Evolutionary conservation across 2,888 invertebrate species (phyloP).

Genomic region (Adelphocoris suturalis): DNA sequence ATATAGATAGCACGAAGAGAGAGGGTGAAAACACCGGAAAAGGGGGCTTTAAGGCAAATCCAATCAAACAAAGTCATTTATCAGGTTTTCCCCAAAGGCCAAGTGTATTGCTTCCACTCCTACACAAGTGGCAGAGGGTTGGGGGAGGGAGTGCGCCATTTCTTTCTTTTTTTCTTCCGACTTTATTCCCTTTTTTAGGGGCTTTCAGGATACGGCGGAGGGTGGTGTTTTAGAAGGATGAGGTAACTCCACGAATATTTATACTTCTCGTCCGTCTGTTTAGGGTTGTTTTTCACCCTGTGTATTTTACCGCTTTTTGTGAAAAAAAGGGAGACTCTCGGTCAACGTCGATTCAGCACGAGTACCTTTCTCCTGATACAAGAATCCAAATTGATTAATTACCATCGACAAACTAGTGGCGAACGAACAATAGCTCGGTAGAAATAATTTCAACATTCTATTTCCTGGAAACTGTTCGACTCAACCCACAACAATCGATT

Average conservation of each 20-base stretch:
- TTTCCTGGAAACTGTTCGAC: too few relatives aligned
- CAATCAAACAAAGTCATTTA: conserved; percentile 69
- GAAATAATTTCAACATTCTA: neutral
- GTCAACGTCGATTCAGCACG: neutral
- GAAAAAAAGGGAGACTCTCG: neutral
- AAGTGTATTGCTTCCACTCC: conserved; percentile 55
- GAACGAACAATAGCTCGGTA: too few relatives aligned
- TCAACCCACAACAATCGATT: too few relatives aligned
- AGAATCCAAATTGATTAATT: too few relatives aligned
- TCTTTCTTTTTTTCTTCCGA: conserved; percentile 2
- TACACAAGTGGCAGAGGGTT: conserved; percentile 20
- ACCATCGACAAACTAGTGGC: too few relatives aligned
- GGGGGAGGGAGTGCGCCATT: neutral
- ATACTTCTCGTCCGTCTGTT: conserved; percentile 15
- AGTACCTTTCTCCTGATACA: too few relatives aligned
- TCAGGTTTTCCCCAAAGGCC: conserved; percentile 62
- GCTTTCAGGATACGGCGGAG: neutral
- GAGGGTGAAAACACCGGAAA: neutral
- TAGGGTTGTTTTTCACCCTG: neutral
- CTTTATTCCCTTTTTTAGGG: conserved; percentile 20
- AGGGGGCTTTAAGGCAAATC: conserved; percentile 66
- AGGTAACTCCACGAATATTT: conserved; percentile 18
- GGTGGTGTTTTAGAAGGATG: conserved; percentile 1
- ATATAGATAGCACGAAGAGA: neutral
- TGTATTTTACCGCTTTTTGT: neutral